Evolutionary conservation across 2,797 vertebrate species (phyloP).

Genomic region (Notoglanidium macrostoma): DNA sequence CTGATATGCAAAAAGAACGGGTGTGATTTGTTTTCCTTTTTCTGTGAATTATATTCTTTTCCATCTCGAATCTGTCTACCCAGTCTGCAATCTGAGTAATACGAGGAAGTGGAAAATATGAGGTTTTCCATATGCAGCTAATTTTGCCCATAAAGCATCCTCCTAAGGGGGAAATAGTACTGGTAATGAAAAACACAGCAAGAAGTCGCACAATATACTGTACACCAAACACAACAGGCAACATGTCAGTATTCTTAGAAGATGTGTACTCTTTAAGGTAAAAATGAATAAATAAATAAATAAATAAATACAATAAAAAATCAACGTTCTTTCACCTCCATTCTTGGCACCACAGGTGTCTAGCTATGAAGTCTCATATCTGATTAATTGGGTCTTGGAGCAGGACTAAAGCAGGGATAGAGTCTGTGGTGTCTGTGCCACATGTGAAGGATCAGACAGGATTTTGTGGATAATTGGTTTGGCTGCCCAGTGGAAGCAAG

Average conservation of each 20-base stretch:
- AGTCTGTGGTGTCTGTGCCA: conserved; percentile 4
- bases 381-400: conserved; percentile 24
- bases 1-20: conserved; percentile 56
- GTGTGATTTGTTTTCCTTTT: conserved; percentile 65
- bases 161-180: too few relatives aligned
- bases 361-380: neutral
- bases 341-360: neutral
- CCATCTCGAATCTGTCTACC: conserved; percentile 18
- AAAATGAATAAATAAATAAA: too few relatives aligned
- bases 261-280: neutral
- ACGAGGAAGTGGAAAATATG: neutral
- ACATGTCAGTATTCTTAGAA: neutral
- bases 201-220: neutral
- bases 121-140: neutral
- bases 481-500: conserved; percentile 61
- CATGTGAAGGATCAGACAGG: conserved; percentile 66
- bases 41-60: neutral
- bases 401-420: neutral
- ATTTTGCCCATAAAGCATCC: neutral
- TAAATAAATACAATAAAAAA: neutral
- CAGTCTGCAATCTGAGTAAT: neutral
- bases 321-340: neutral
- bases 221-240: neutral
- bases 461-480: conserved; percentile 73
- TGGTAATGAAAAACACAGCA: neutral